Evolutionary conservation across 2,888 invertebrate genomes (phyloP).

Genomic region (Caenorhabditis parvicauda): DNA sequence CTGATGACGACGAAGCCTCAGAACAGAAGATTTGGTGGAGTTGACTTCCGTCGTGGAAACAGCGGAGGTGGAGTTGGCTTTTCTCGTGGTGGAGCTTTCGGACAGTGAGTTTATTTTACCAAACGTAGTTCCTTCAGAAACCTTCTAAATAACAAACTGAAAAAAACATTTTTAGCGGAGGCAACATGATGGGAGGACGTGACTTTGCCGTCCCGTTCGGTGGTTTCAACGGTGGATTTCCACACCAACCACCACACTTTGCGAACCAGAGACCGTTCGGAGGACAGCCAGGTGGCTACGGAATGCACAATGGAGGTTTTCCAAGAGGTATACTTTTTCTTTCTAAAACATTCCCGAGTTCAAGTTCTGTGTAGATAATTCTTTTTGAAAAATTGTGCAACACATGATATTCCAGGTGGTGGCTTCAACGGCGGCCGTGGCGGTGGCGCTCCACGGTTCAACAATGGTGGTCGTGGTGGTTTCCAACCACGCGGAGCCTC

Average conservation of each 20-base stretch:
- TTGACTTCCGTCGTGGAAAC: conserved; percentile 21
- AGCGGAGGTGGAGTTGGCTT: conserved; percentile 1
- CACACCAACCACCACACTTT: neutral
- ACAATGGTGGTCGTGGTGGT: too few relatives aligned
- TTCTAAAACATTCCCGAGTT: too few relatives aligned
- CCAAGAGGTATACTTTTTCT: conserved; percentile 8
- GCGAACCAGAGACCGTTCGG: conserved; percentile 3
- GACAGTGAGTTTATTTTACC: conserved; percentile 3
- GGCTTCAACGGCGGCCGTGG: neutral
- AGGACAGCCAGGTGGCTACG: conserved; percentile 17
- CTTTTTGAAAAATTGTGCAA: too few relatives aligned
- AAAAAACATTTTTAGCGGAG: too few relatives aligned
- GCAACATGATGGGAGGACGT: neutral
- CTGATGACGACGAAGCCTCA: conserved; percentile 9
- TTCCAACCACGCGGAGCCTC: too few relatives aligned
- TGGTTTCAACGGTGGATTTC: neutral
- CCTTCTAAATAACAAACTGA: conserved; percentile 3
- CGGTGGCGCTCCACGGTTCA: too few relatives aligned
- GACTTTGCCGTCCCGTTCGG: conserved; percentile 4
- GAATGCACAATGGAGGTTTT: conserved; percentile 15
- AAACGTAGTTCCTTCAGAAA: conserved; percentile 12
- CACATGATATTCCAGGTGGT: too few relatives aligned
- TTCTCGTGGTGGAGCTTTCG: conserved; percentile 5
- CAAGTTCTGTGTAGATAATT: too few relatives aligned
- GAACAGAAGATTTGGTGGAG: conserved; percentile 21